Base-by-base conservation (phyloP, 2,797 vertebrate species). In the Carduelis carduelis region DNA sequence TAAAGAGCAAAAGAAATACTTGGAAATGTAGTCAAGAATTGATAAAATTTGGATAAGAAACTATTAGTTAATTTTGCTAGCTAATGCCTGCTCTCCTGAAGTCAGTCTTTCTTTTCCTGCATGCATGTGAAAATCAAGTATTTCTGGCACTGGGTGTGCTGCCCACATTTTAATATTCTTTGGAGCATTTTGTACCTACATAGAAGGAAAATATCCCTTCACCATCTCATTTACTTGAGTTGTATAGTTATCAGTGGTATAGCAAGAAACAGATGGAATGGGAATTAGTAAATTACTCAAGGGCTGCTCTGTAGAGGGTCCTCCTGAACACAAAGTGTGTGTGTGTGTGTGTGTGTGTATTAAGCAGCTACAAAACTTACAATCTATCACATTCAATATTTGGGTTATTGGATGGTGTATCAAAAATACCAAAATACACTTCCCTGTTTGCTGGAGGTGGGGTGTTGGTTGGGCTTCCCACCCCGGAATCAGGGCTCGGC, bases 341-440 rank as follows among this genome's bases (percentile, higher is more conserved):
- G 2, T 37, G 18, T 22, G 20, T 14, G 21, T 14, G 9, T 21
- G 20, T 63, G 15, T 35, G 2, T 37, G 19, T 22, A n/a, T 78
- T 27, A 84, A 82, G 55, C n/a, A 69, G 47, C 50, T 18, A 30
- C 44, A 81, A 49, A 78, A 56, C 14, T 98, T 86, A 98, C 79
- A 99, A 97, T 93, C 98, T 97, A 95, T 98, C 98, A 70, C 98
- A 98, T 97, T 98, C 98, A 72, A 98, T 98, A 86, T 98, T 97
- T 37, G 98, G 98, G 26, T 98, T 98, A 74, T 98, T 98, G 28
- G 98, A 96, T 6, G 96, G 96, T 7, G 98, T 98, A 61, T 98
- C 98, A 1, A 98, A 59, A 49, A 98, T 55, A 56, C 96, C 95
- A 85, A 97, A 95, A 94, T 95, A 96, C 53, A 97, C 95, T 87